Base-by-base conservation (phyloP, 2,797 vertebrate genomes). In the Gallinago nigripennis region DNA sequence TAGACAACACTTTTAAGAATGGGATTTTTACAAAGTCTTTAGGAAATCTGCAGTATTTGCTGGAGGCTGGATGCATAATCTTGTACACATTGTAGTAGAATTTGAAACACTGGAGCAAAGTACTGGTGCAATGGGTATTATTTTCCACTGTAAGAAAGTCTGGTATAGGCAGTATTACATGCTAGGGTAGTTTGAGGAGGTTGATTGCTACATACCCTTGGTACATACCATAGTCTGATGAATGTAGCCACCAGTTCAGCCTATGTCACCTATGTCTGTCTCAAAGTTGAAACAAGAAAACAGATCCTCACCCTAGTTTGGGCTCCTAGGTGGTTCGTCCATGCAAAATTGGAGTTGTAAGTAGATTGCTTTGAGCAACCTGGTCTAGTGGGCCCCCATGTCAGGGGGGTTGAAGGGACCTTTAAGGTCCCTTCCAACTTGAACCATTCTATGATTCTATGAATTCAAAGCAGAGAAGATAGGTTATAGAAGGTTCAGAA, bases 121-220 rank as follows among this genome's bases (percentile, higher is more conserved):
- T 45, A 64, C 8, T 54, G 12, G 23, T 60, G 69, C 45, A 60
- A 37, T 33, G 31, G 16, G 9, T 79, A 1, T 51, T 31, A n/a
- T 76, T 79, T 84, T 39, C 16, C 0, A 0, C 37, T 43, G 10
- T 41, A 41, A 76, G 46, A 24, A 50, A 72, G 11, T 19, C 45
- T 79, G 41, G 6, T n/a, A 13, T 17, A 71, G 30, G 10, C 17
- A 17, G 3, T 65, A 2, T 56, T 61, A 28, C 14, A 16, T 2
- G 1, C 10, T 27, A 12, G 13, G 9, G 3, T 21, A 31, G 9
- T 86, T 41, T 56, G 30, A 63, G 33, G 30, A 63, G 1, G 0
- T 12, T 68, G 19, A 23, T 41, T 65, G 11, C 50, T 50, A 18
- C 11, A 5, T 50, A 48, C 27, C 6, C 12, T 24, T 48, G 11